Evolutionary conservation across 2,888 invertebrate species (phyloP).

Genomic region (Hyposoter didymator): DNA sequence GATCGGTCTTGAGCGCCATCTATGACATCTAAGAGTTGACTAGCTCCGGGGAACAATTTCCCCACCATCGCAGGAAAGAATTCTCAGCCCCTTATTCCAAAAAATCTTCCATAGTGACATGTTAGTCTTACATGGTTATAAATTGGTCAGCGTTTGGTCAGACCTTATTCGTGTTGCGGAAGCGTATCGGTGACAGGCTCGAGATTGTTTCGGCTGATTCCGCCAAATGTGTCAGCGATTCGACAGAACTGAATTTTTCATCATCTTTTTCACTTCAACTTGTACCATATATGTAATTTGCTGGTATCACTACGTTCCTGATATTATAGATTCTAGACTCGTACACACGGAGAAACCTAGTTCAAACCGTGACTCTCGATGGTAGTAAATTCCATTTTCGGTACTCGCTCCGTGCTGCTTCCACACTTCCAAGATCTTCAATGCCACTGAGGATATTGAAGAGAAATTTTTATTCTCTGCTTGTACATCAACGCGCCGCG

Average conservation of each 20-base stretch:
- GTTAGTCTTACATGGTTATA: not conserved
- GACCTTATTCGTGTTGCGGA: not conserved
- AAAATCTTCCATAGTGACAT: not conserved
- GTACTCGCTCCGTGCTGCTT: constrained; percentile 3
- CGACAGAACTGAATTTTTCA: not conserved
- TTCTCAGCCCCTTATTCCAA: not conserved
- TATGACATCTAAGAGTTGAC: not conserved
- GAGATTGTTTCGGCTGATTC: not conserved
- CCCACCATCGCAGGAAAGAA: not conserved
- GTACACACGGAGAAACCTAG: constrained; percentile 40
- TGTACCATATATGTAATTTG: not conserved
- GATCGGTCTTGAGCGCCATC: not conserved
- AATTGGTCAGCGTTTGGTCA: not conserved
- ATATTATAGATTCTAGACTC: constrained; percentile 59
- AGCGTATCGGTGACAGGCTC: not conserved
- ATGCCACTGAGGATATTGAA: constrained; percentile 7
- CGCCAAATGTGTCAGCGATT: not conserved
- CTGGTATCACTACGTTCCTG: constrained; percentile 26
- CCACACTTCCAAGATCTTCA: constrained; percentile 12
- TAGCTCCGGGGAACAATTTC: too few species aligned
- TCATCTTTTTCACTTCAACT: not conserved
- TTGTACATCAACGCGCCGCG: constrained; percentile 23
- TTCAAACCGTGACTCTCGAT: constrained; percentile 28
- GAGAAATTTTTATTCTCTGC: constrained; percentile 54
- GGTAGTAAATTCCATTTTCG: constrained; percentile 55